Conservation (phyloP, 2,113 vertebrate genomes). For the Bubo blakistoni region DNA sequence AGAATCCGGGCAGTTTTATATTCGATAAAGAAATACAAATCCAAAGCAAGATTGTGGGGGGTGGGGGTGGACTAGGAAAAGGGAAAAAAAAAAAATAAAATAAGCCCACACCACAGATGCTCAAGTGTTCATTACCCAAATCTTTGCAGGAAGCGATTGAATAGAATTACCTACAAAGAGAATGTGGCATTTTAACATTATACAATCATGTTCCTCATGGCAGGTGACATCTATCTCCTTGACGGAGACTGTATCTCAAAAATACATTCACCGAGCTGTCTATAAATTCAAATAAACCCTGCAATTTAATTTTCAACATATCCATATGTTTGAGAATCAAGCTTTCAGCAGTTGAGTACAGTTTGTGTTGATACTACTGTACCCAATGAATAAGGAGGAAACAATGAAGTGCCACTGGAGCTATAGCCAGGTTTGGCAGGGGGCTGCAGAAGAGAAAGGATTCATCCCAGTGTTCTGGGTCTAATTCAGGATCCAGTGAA, state of each 20-base stretch:
- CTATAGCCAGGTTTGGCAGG: constrained; percentile 58
- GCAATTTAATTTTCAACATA: constrained; percentile 75
- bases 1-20: background rate
- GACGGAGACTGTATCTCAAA: constrained; percentile 69
- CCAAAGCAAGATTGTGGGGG: background rate
- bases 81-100: background rate
- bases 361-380: constrained; percentile 67
- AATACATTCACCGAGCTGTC: constrained; percentile 66
- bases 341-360: constrained; percentile 55
- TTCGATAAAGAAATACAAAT: background rate
- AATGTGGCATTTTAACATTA: constrained; percentile 70
- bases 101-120: background rate
- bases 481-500: constrained; percentile 64
- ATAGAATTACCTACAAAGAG: constrained; percentile 70
- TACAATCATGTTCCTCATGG: constrained; percentile 67
- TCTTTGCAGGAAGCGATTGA: constrained; percentile 61
- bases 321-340: constrained; percentile 72
- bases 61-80: background rate
- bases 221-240: constrained; percentile 72
- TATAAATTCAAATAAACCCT: constrained; percentile 75
- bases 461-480: constrained; percentile 55
- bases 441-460: constrained; percentile 49
- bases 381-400: constrained; percentile 59
- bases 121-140: constrained; percentile 65
- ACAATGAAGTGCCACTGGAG: constrained; percentile 46